These are phyloP conservation scores for Latrodectus geometricus DNA, from an alignment of 1,140 invertebrate genomes.

Conservation along the genomic window DNA sequence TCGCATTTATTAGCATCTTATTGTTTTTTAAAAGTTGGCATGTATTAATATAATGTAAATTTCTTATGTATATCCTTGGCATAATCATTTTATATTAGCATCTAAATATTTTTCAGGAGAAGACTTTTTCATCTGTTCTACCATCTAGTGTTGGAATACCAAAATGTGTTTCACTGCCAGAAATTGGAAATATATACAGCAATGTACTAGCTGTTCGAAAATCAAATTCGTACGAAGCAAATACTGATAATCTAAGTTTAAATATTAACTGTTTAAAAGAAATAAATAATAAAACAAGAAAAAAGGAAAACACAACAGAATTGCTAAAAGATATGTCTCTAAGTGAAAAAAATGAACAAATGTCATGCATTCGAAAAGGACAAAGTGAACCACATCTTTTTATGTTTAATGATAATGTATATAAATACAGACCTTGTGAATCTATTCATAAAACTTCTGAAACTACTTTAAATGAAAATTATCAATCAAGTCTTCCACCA, in stretches of 20 bases:
- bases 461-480: constrained; percentile 41
- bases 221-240: constrained; percentile 22
- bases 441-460: constrained; percentile 42
- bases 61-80: neutral
- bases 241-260: neutral
- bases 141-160: neutral
- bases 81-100: neutral
- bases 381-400: constrained; percentile 58
- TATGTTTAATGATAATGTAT: constrained; percentile 45
- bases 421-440: constrained; percentile 54
- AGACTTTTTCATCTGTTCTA: neutral
- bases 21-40: too few relatives aligned
- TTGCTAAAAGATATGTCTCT: neutral
- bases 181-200: constrained; percentile 52
- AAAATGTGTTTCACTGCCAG: constrained; percentile 52
- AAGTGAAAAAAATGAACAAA: constrained; percentile 21
- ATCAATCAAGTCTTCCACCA: constrained; percentile 42
- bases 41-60: neutral
- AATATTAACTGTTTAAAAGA: neutral
- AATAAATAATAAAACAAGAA: neutral
- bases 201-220: neutral
- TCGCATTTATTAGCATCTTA: too few relatives aligned
- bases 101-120: neutral
- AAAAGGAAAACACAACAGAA: constrained; percentile 5
- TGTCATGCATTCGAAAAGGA: constrained; percentile 1